Conservation (phyloP, 2,888 invertebrate species). For the Mesochorus sp. region DNA sequence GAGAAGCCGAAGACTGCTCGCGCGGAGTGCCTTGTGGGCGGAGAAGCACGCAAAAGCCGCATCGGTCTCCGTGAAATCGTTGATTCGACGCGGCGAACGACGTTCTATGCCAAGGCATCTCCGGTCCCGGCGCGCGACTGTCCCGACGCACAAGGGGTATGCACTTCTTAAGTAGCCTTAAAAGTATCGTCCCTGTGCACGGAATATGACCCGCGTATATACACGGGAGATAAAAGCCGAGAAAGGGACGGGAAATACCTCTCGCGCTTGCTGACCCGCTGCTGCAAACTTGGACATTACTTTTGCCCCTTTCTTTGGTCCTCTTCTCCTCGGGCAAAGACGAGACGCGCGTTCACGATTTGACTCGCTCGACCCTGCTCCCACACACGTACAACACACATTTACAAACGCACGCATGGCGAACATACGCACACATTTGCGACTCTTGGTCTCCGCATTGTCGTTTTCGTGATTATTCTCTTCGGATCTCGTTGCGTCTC, state of each 20-base stretch:
- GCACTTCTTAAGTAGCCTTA: constrained; percentile 71
- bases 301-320: constrained; percentile 58
- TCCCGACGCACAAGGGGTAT: constrained; percentile 68
- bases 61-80: constrained; percentile 81
- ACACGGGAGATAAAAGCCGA: not conserved
- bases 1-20: constrained; percentile 8
- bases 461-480: constrained; percentile 48
- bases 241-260: constrained; percentile 2
- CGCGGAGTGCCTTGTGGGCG: constrained; percentile 78
- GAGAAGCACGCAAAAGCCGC: constrained; percentile 80
- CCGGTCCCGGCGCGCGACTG: constrained; percentile 76
- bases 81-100: constrained; percentile 79
- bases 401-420: too few relatives aligned
- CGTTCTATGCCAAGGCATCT: constrained; percentile 71
- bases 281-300: constrained; percentile 60
- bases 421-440: too few relatives aligned
- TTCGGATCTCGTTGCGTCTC: constrained; percentile 6
- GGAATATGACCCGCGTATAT: not conserved
- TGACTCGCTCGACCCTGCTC: constrained; percentile 72
- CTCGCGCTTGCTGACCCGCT: not conserved
- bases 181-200: constrained; percentile 68
- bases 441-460: too few relatives aligned
- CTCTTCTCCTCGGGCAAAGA: constrained; percentile 9
- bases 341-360: constrained; percentile 67
- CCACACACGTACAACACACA: constrained; percentile 12